Base-by-base conservation (phyloP, 2,888 invertebrate genomes). In the Chaetogeoica ovagalla region DNA sequence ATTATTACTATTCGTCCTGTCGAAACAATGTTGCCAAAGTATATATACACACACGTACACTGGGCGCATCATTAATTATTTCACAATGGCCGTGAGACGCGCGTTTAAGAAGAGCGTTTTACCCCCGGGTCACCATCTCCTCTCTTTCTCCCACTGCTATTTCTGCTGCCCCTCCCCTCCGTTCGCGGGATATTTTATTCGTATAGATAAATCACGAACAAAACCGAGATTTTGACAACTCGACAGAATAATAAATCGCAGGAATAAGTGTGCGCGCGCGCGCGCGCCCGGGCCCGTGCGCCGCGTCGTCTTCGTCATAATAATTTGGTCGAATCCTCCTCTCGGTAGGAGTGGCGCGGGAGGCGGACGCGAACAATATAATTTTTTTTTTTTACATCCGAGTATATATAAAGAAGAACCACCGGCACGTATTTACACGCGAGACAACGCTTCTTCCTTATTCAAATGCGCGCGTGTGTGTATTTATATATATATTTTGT, bases 1-100 rank as follows among this genome's bases (percentile, higher is more conserved):
- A 30, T 30, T 15, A 59, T 39, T 62, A 73, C 65, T 57, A 55
- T 65, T 55, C 57, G 74, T 66, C 59, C 59, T 11, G 43, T 43
- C 75, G 30, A 75, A 66, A 75, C 66, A 75, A 75, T 68, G 59
- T 68, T 66, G 66, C 43, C 43, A 66, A 66, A 55, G 55, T 55
- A 19, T 55, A 55, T 55, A n/a, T n/a, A n/a, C n/a, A n/a, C n/a
- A n/a, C n/a, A n/a, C n/a, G n/a, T n/a, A 75, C 66, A 59, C 75
- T 48, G n/a, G 66, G 59, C 55, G 66, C 66, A 75, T 75, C 75
- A 75, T 75, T 75, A 75, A 75, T 75, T 75, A 75, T 75, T 75
- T 75, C 59, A 75, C 66, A 75, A 75, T 75, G 59, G 74, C 15
- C 43, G 57, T 6, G 30, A 30, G 73, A 15, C 43, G 30, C 30